phyloP scores from a whole-genome alignment of 2,797 vertebrate species.

The Sparidentex hasta region DNA sequence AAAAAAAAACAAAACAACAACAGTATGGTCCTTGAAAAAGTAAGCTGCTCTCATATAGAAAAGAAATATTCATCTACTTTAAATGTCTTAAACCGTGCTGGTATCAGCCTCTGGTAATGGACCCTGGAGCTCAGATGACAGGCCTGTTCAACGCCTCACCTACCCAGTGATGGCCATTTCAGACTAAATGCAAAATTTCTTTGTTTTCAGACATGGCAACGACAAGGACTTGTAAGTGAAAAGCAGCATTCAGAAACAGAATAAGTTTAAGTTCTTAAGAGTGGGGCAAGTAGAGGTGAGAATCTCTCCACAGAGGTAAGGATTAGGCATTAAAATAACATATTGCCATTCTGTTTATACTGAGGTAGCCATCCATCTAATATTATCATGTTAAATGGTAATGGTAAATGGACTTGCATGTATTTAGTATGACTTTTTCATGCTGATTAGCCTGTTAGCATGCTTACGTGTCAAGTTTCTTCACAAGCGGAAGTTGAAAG shows the following conservation, averaged over 20 bases:
- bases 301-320: too few species aligned
- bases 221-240: neutral
- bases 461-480: conserved; percentile 7
- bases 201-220: neutral
- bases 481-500: conserved; percentile 14
- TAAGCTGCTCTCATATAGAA: conserved; percentile 38
- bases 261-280: neutral
- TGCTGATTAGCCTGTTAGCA: neutral
- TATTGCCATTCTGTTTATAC: too few species aligned
- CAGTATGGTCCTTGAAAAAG: conserved; percentile 24
- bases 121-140: conserved; percentile 1
- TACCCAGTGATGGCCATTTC: neutral
- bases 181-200: neutral
- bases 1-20: neutral
- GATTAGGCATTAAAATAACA: too few species aligned
- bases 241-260: conserved; percentile 1
- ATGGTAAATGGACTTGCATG: too few species aligned
- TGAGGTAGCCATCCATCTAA: neutral
- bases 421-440: too few species aligned
- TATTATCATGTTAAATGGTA: too few species aligned
- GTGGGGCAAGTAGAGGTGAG: too few species aligned
- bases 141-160: conserved; percentile 7
- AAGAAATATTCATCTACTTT: conserved; percentile 5
- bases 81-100: conserved; percentile 8
- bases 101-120: neutral